Conservation (phyloP, 2,113 vertebrate species). For the Toxostoma redivivum region DNA sequence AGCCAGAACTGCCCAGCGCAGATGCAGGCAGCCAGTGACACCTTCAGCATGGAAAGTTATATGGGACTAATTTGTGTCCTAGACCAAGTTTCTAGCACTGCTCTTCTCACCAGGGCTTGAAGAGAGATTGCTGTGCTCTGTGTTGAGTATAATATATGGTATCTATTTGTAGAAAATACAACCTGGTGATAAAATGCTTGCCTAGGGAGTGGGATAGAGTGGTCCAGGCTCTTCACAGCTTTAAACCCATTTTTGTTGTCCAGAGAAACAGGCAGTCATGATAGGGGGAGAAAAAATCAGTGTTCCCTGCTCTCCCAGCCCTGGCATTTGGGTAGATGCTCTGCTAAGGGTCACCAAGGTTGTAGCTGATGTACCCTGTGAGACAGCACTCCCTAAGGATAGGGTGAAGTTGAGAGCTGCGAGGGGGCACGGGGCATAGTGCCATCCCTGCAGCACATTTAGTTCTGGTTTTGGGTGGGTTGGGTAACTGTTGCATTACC, state of each 20-base stretch:
- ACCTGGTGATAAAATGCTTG: background rate
- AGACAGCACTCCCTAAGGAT: background rate
- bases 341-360: background rate
- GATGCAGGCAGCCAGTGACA: background rate
- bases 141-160: background rate
- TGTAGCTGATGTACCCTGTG: background rate
- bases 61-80: constrained; percentile 8
- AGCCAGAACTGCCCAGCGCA: background rate
- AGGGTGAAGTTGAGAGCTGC: fast-evolving
- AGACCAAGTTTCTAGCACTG: background rate
- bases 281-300: background rate
- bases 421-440: background rate
- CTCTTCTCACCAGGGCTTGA: background rate
- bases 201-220: background rate
- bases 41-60: background rate
- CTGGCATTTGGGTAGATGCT: background rate
- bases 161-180: constrained; percentile 15
- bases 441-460: fast-evolving
- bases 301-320: background rate
- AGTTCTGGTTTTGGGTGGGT: background rate
- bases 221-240: background rate
- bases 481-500: too few species aligned
- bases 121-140: background rate
- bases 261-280: background rate
- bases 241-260: background rate